Percentiles rank a stretch among this genome's conserved stretches.
Evolutionary conservation across 2,113 vertebrate genomes (phyloP).

Genomic region (Oryzias curvinotus): DNA sequence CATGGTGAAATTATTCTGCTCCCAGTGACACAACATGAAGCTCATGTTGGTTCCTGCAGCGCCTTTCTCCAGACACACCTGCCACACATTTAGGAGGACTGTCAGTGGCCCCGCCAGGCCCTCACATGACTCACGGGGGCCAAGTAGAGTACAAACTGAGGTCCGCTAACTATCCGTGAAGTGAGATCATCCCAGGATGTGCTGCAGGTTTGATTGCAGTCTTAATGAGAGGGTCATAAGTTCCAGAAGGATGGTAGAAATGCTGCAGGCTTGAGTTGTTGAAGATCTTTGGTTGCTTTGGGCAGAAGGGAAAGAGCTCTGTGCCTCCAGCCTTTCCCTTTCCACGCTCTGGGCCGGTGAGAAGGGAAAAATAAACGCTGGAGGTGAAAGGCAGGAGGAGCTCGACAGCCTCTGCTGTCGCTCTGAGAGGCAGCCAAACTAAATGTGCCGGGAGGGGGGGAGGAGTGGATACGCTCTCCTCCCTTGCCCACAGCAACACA

Average conservation of each 20-base stretch:
- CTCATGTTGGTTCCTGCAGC: slow-evolving; percentile 77
- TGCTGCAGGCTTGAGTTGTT: slow-evolving; percentile 42
- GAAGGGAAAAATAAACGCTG: slow-evolving; percentile 64
- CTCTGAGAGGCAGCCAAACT: slow-evolving; percentile 70
- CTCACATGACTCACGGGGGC: slow-evolving; percentile 36
- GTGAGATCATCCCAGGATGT: slow-evolving; percentile 7
- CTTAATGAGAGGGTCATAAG: slow-evolving; percentile 16
- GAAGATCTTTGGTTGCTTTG: slow-evolving; percentile 47
- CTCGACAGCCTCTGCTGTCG: slow-evolving; percentile 35
- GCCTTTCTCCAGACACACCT: slow-evolving; percentile 69
- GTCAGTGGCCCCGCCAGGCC: slow-evolving; percentile 4
- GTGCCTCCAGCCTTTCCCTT: slow-evolving; percentile 53
- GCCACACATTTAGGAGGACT: slow-evolving; percentile 43
- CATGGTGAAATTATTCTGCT: slow-evolving; percentile 88
- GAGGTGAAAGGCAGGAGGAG: slow-evolving; percentile 56
- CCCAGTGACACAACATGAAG: slow-evolving; percentile 89
- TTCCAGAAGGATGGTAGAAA: slow-evolving; percentile 24
- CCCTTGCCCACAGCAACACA: slow-evolving; percentile 63
- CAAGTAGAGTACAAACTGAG: slow-evolving; percentile 1
- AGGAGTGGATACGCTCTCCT: slow-evolving; percentile 45
- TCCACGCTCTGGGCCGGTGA: slow-evolving; percentile 50
- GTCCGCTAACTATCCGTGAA: slow-evolving; percentile 13
- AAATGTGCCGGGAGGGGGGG: slow-evolving; percentile 53
- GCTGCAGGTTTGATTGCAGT: slow-evolving; percentile 12
- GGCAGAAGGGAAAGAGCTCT: slow-evolving; percentile 10